phyloP scores from a whole-genome alignment of 64 coral and sea anemone species.

The Pocillopora damicornis region DNA sequence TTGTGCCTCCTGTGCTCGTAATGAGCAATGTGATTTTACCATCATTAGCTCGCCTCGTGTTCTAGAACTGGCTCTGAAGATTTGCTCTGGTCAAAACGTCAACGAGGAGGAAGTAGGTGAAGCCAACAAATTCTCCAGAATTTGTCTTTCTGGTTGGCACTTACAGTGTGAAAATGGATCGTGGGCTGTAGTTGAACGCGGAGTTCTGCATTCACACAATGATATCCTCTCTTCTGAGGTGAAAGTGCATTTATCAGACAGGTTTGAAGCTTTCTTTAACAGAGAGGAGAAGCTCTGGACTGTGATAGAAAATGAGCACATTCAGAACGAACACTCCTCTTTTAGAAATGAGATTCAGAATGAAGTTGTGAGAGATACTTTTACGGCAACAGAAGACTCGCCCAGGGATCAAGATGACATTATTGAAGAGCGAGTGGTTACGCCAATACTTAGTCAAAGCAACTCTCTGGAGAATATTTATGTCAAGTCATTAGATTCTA shows the following conservation, averaged over 20 bases:
- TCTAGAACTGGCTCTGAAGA: neutral
- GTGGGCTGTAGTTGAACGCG: slow-evolving; percentile 7
- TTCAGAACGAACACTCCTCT: neutral
- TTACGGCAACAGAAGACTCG: neutral
- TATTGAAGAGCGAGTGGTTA: neutral
- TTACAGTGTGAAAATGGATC: neutral
- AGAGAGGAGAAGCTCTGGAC: slow-evolving; percentile 20
- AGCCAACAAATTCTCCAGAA: neutral
- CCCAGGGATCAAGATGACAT: neutral
- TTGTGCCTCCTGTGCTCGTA: neutral
- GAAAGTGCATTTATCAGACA: slow-evolving; percentile 2
- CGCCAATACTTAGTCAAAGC: neutral
- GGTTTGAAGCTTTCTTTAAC: slow-evolving; percentile 1
- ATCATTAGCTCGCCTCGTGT: slow-evolving; percentile 25
- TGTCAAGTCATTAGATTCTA: neutral
- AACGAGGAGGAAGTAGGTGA: slow-evolving; percentile 44
- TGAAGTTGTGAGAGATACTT: neutral
- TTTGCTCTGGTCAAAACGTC: neutral
- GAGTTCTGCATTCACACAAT: neutral
- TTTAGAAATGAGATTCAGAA: neutral
- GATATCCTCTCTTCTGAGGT: neutral
- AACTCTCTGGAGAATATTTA: neutral
- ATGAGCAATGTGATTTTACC: slow-evolving; percentile 6
- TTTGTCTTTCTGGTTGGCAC: slow-evolving; percentile 37
- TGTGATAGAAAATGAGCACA: neutral